Evolutionary conservation across 2,797 vertebrate genomes (phyloP).

Genomic region (Myripristis jacobus): DNA sequence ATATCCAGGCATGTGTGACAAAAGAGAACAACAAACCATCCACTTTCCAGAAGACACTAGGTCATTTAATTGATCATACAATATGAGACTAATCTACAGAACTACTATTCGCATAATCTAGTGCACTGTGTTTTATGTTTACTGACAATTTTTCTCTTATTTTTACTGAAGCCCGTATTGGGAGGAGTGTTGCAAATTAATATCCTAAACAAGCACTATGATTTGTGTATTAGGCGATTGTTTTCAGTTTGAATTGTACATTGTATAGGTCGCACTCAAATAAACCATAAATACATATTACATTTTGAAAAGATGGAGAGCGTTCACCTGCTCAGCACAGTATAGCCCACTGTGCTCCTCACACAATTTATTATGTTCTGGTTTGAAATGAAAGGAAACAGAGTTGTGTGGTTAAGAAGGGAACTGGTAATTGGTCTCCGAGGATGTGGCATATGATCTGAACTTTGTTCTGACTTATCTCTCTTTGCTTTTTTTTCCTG

Average conservation of each 20-base stretch:
- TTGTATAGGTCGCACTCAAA: no score
- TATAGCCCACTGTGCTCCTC: conserved; percentile 3
- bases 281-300: no score
- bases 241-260: no score
- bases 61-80: not conserved
- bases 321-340: conserved; percentile 1
- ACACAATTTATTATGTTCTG: conserved; percentile 33
- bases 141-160: no score
- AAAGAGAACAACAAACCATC: not conserved
- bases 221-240: no score
- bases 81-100: not conserved
- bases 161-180: no score
- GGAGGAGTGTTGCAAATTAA: no score
- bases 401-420: conserved; percentile 48
- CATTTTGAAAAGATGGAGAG: conserved; percentile 22
- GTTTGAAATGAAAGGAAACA: conserved; percentile 62
- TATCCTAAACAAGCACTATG: no score
- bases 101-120: not conserved
- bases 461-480: conserved; percentile 69
- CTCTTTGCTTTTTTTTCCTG: conserved; percentile 59
- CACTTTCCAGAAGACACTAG: not conserved
- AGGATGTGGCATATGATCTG: conserved; percentile 68
- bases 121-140: no score
- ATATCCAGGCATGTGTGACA: conserved; percentile 1
- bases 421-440: conserved; percentile 78